Percentiles rank a stretch among this genome's conserved stretches.
Evolutionary conservation across 2,113 vertebrate species (phyloP).

Genomic region (Sylvicapra grimmia): DNA sequence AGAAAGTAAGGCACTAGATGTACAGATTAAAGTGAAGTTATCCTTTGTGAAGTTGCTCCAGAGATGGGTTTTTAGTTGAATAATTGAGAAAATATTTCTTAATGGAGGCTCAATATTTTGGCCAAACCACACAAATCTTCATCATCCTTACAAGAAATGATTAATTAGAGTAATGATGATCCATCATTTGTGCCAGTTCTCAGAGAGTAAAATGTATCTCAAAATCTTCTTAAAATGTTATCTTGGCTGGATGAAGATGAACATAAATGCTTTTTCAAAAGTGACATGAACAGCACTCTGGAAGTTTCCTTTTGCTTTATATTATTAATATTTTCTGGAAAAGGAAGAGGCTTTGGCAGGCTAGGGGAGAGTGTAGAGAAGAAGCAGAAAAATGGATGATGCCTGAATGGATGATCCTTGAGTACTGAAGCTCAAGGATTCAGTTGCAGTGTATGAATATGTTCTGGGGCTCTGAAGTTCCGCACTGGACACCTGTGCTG

Average conservation of each 20-base stretch:
- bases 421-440: background rate
- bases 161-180: background rate
- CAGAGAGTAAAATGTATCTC: slow-evolving; percentile 2
- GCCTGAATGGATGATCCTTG: background rate
- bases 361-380: background rate
- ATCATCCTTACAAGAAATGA: background rate
- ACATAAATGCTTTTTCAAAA: background rate
- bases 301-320: background rate
- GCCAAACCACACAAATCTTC: background rate
- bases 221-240: background rate
- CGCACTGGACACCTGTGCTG: too few species aligned
- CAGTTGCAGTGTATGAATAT: background rate
- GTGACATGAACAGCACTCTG: background rate
- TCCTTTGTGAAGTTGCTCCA: background rate
- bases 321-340: background rate
- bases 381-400: background rate
- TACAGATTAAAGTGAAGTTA: background rate
- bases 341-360: background rate
- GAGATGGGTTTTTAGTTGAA: background rate
- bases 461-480: background rate
- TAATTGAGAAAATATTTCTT: background rate
- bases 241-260: background rate
- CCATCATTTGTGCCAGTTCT: background rate
- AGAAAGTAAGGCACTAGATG: background rate
- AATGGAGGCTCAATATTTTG: background rate